These are phyloP conservation scores for Otolemur garnettii DNA, from an alignment of 2,113 vertebrate genomes.

Conservation along the genomic window DNA sequence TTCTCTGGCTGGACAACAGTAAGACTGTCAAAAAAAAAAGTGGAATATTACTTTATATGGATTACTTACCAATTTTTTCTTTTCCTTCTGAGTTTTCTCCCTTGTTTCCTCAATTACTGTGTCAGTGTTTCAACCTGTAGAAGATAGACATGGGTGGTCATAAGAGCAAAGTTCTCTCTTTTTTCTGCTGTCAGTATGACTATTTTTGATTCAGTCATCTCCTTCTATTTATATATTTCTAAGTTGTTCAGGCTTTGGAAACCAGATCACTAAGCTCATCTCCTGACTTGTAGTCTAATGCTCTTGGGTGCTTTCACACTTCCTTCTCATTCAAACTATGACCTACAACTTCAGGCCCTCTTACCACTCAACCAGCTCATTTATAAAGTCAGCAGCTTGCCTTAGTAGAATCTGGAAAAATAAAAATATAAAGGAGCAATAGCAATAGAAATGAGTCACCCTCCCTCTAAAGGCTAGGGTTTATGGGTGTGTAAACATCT, in stretches of 20 bases:
- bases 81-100: conserved; percentile 14
- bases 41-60: background rate
- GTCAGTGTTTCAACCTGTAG: conserved; percentile 50
- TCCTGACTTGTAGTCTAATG: background rate
- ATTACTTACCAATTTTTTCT: conserved; percentile 56
- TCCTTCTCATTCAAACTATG: conserved; percentile 37
- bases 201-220: background rate
- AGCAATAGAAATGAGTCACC: background rate
- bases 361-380: background rate
- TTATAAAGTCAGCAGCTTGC: conserved; percentile 28
- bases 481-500: background rate
- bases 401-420: too few species aligned
- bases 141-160: background rate
- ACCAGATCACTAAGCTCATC: background rate
- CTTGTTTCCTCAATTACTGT: conserved; percentile 35
- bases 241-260: conserved; percentile 45
- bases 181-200: background rate
- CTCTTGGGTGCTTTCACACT: background rate
- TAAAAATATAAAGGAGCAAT: background rate
- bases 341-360: background rate
- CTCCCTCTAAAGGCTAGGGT: background rate
- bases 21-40: background rate
- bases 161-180: background rate
- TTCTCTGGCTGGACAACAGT: too few species aligned
- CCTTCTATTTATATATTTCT: background rate